Conservation (phyloP, 2,797 vertebrate species). For the Natrix natrix region DNA sequence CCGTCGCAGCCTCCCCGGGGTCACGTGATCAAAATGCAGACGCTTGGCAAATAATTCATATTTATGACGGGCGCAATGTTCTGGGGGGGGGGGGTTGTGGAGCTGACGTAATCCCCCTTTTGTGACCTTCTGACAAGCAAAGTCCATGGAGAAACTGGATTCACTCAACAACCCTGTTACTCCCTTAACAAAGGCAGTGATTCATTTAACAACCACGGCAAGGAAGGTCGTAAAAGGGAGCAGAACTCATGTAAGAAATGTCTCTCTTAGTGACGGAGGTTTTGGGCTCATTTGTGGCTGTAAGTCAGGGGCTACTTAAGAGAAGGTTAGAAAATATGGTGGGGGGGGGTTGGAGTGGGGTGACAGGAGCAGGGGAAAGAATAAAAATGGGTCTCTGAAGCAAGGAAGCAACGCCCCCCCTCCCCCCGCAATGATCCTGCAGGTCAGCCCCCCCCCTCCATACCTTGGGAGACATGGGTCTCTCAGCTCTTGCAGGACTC, state of each 20-base stretch:
- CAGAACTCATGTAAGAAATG: neutral
- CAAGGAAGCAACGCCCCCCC: neutral
- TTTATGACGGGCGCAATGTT: neutral
- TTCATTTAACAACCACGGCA: neutral
- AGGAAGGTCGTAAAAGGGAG: neutral
- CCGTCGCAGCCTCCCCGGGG: no score
- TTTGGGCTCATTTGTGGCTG: neutral
- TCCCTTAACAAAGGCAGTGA: neutral
- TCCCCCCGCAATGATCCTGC: slow-evolving; percentile 54
- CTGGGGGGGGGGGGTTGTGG: no score
- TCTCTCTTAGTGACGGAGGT: neutral
- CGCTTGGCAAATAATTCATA: neutral
- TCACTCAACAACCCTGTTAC: neutral
- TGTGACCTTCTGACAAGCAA: neutral
- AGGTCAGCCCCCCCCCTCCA: slow-evolving; percentile 68
- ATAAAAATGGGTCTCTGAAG: neutral
- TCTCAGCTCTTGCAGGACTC: slow-evolving; percentile 69
- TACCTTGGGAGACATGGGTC: slow-evolving; percentile 74
- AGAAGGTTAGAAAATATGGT: neutral
- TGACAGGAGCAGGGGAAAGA: no score
- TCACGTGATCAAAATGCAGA: neutral
- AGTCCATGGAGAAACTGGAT: neutral
- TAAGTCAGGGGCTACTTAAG: neutral
- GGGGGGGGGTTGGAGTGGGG: rapidly evolving
- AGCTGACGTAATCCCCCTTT: neutral